These are phyloP conservation scores for Cydia amplana DNA, from an alignment of 1,140 invertebrate genomes.

Conservation along the genomic window DNA sequence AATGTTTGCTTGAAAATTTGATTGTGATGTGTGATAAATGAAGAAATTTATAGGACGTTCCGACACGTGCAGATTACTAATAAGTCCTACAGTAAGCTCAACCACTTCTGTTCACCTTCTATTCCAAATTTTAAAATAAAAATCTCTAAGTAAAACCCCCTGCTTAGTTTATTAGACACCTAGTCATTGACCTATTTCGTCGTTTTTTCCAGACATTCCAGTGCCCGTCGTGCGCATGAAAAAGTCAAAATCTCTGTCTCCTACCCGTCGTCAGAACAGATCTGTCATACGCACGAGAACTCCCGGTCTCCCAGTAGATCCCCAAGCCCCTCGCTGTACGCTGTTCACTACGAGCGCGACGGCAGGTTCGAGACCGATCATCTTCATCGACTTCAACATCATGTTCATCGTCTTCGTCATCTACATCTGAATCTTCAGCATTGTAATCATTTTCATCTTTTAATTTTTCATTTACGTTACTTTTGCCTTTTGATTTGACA, in stretches of 20 bases:
- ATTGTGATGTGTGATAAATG: too few species aligned
- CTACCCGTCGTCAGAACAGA: slow-evolving; percentile 89
- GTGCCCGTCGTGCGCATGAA: slow-evolving; percentile 83
- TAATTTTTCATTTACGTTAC: neutral
- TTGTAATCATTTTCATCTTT: neutral
- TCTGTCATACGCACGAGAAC: slow-evolving; percentile 76
- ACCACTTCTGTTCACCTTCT: too few species aligned
- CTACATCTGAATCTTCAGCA: neutral
- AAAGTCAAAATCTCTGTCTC: slow-evolving; percentile 91
- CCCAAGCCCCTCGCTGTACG: slow-evolving; percentile 76
- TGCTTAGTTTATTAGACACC: too few species aligned
- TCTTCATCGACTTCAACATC: neutral
- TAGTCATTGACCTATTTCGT: neutral
- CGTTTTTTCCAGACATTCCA: slow-evolving; percentile 76
- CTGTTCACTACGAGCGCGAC: slow-evolving; percentile 82
- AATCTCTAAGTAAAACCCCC: too few species aligned
- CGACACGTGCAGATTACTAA: too few species aligned
- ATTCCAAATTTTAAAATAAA: too few species aligned
- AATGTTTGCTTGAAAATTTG: too few species aligned
- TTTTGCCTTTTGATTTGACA: neutral
- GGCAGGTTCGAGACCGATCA: slow-evolving; percentile 51
- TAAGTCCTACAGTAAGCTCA: too few species aligned
- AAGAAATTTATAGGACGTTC: too few species aligned
- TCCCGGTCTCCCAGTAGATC: slow-evolving; percentile 69
- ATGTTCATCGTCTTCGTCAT: neutral